A percentile compares a stretch with the other conserved stretches of the same genome.
Evolutionary conservation across 2,797 vertebrate species (phyloP).

Genomic region (Adrianichthys oophorus): DNA sequence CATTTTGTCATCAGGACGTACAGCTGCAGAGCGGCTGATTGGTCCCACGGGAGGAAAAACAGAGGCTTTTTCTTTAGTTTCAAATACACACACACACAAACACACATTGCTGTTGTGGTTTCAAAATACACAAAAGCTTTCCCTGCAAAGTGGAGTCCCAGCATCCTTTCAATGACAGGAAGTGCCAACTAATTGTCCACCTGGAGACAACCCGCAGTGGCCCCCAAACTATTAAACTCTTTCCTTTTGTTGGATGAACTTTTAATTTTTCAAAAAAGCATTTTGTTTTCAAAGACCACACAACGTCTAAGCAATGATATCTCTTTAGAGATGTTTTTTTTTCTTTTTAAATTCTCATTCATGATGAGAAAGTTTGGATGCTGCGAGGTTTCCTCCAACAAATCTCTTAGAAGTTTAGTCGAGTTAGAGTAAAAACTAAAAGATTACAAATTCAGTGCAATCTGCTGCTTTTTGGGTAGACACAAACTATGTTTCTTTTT

Average conservation of each 20-base stretch:
- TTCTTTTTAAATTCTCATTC: no score
- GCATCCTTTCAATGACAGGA: slow-evolving; percentile 13
- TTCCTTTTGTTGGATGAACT: no score
- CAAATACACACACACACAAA: slow-evolving; percentile 7
- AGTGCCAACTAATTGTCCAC: background rate
- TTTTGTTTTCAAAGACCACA: no score
- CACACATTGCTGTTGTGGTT: slow-evolving; percentile 4
- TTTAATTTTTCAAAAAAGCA: no score
- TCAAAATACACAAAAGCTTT: slow-evolving; percentile 1
- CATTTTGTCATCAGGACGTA: slow-evolving; percentile 40
- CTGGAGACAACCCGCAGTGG: no score
- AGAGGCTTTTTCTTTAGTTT: slow-evolving; percentile 22
- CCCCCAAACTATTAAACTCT: no score
- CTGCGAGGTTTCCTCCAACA: background rate
- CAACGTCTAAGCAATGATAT: no score
- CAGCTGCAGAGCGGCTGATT: slow-evolving; percentile 52
- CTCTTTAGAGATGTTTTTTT: no score
- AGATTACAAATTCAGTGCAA: background rate
- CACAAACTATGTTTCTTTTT: no score
- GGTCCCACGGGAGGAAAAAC: slow-evolving; percentile 42
- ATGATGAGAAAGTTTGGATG: slow-evolving; percentile 2
- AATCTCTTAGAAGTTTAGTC: background rate
- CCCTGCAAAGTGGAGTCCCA: slow-evolving; percentile 1
- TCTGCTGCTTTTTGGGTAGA: no score
- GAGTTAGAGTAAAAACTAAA: background rate